Base-by-base conservation (phyloP, 2,113 vertebrate genomes). In the Bambusicola thoracicus region DNA sequence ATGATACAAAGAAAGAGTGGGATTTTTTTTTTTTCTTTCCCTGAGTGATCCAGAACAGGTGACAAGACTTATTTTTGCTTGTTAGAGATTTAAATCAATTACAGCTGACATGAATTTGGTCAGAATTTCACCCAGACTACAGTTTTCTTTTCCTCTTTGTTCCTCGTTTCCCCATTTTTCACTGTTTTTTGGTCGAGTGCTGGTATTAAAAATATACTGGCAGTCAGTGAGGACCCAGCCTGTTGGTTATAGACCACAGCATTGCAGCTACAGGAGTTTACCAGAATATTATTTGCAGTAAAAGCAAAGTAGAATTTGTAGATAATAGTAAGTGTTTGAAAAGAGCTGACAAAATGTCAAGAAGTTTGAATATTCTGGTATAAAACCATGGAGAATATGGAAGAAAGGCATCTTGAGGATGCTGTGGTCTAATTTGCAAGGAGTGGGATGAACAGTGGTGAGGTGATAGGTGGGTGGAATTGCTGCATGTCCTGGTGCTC, bases 261-360 rank as follows among this genome's bases (percentile, higher is more conserved):
- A 0, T 0, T 55, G 7, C 0, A 2, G 38, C 27, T 58, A 18
- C 6, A 20, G 49, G 21, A 59, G 13, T 43, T 70, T 16, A 1
- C 5, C 8, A 2, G 36, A n/a, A 32, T 13, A 15, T 2, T 1
- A 2, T 10, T 81, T 46, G 1, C 7, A 56, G 5, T 1, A 24
- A 20, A 38, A 40, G 21, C 13, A 24, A 68, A 22, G 8, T 0
- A 10, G 9, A 59, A 38, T 32, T 74, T 59, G 8, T 3, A 15
- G 58, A 53, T 2, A 34, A 3, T 1, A 21, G 18, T 4, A 43
- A 13, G 11, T 1, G 19, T 56, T 83, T 38, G 2, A 38, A 58
- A 87, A 61, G 14, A 67, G 15, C 1, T 34, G 27, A 7, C 5
- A 58, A 43, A 66, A 29, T 14, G 6, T 46, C 6, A 53, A 51